These are phyloP conservation scores for Hypolimnas misippus DNA, from an alignment of 2,888 invertebrate species.

Conservation along the genomic window DNA sequence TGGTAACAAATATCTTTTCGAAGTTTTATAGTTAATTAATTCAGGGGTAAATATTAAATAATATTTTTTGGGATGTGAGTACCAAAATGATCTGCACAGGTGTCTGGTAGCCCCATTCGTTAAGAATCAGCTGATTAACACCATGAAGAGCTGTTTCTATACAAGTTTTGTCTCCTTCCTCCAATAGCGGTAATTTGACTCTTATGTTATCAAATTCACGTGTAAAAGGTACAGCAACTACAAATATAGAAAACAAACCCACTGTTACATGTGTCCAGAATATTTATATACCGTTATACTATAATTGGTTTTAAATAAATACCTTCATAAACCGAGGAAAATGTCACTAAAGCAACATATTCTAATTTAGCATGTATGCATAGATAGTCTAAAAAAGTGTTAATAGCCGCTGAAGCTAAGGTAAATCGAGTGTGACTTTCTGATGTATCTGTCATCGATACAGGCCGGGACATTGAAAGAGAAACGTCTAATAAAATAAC, in stretches of 20 bases:
- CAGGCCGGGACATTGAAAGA: slow-evolving; percentile 75
- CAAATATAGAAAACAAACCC: not conserved
- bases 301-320: slow-evolving; percentile 33
- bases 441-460: slow-evolving; percentile 64
- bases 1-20: too few relatives aligned
- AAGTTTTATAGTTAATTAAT: too few relatives aligned
- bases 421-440: slow-evolving; percentile 71
- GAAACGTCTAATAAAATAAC: slow-evolving; percentile 74
- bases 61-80: too few relatives aligned
- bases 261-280: too few relatives aligned
- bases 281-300: not conserved
- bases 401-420: slow-evolving; percentile 69
- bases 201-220: slow-evolving; percentile 93
- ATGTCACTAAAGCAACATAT: slow-evolving; percentile 72
- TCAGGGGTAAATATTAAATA: too few relatives aligned
- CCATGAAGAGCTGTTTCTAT: slow-evolving; percentile 91
- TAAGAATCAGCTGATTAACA: slow-evolving; percentile 90
- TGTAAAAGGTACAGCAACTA: slow-evolving; percentile 92
- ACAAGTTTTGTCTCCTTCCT: slow-evolving; percentile 94
- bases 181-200: slow-evolving; percentile 88
- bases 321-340: slow-evolving; percentile 76
- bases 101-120: slow-evolving; percentile 95
- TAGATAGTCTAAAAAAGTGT: slow-evolving; percentile 74
- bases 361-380: slow-evolving; percentile 71
- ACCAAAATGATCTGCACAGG: slow-evolving; percentile 88